Evolutionary conservation across 2,888 invertebrate genomes (phyloP).

Genomic region (Lissonota sp.): DNA sequence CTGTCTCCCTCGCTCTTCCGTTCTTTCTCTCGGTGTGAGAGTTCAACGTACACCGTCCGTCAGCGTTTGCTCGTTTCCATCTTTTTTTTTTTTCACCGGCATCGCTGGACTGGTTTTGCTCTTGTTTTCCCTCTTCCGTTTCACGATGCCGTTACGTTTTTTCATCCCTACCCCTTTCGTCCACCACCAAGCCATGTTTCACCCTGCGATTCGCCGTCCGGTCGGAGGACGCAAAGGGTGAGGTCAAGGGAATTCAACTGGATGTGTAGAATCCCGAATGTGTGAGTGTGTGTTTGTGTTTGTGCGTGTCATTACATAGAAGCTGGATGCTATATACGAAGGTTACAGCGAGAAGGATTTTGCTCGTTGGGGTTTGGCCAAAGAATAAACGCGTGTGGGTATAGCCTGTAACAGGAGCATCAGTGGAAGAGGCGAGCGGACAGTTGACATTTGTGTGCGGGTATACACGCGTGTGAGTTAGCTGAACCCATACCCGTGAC

Average conservation of each 20-base stretch:
- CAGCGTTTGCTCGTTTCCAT: slow-evolving; percentile 23
- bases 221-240: slow-evolving; percentile 21
- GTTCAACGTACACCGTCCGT: slow-evolving; percentile 47
- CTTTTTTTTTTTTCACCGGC: slow-evolving; percentile 6
- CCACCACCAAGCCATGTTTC: slow-evolving; percentile 40
- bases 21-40: slow-evolving; percentile 1
- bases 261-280: slow-evolving; percentile 4
- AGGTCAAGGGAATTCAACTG: slow-evolving; percentile 2
- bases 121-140: not conserved
- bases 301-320: not conserved
- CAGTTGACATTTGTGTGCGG: not conserved
- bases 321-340: slow-evolving; percentile 1
- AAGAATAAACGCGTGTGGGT: slow-evolving; percentile 57
- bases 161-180: slow-evolving; percentile 1
- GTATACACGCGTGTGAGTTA: not conserved
- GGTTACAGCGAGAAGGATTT: slow-evolving; percentile 32
- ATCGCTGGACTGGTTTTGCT: not conserved
- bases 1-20: not conserved
- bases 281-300: not conserved
- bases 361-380: slow-evolving; percentile 58
- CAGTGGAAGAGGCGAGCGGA: slow-evolving; percentile 39
- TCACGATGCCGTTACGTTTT: not conserved
- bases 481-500: slow-evolving; percentile 40
- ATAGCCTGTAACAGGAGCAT: slow-evolving; percentile 1
- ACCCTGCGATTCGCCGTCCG: slow-evolving; percentile 14